A percentile compares a stretch with the other conserved stretches of the same genome.
Conservation (phyloP, 2,888 invertebrate genomes). For the Anticlea derivata region DNA sequence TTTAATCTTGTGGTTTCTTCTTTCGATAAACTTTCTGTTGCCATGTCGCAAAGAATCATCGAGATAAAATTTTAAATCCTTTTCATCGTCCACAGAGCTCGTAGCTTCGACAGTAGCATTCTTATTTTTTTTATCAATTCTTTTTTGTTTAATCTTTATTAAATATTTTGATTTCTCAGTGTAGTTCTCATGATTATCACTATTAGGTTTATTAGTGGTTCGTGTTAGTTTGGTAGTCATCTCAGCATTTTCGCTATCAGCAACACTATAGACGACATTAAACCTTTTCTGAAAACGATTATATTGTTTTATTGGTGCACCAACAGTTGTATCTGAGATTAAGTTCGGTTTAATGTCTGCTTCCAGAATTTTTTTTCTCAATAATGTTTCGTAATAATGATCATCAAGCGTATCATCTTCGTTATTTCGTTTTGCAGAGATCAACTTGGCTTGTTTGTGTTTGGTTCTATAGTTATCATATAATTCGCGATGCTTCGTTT, state of each 20-base stretch:
- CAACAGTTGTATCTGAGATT: background rate
- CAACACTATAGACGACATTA: background rate
- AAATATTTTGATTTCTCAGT: conserved; percentile 3
- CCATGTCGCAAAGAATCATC: conserved; percentile 12
- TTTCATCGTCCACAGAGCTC: conserved; percentile 3
- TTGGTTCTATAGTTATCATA: background rate
- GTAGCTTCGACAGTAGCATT: background rate
- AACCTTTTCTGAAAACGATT: background rate
- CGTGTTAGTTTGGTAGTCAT: background rate
- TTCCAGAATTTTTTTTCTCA: background rate
- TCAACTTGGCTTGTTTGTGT: background rate
- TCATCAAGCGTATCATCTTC: background rate
- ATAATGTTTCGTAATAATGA: background rate
- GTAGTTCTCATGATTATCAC: background rate
- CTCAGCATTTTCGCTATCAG: background rate
- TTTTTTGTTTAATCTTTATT: background rate
- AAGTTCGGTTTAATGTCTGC: background rate
- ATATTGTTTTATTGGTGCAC: no score
- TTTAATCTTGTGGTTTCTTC: conserved; percentile 1
- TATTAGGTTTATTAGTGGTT: no score
- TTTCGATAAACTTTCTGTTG: background rate
- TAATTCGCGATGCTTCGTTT: conserved; percentile 1
- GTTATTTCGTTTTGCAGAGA: background rate
- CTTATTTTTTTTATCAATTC: background rate
- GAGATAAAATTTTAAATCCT: conserved; percentile 8